Evolutionary conservation across 2,113 vertebrate species (phyloP).

Genomic region (Trichechus manatus): DNA sequence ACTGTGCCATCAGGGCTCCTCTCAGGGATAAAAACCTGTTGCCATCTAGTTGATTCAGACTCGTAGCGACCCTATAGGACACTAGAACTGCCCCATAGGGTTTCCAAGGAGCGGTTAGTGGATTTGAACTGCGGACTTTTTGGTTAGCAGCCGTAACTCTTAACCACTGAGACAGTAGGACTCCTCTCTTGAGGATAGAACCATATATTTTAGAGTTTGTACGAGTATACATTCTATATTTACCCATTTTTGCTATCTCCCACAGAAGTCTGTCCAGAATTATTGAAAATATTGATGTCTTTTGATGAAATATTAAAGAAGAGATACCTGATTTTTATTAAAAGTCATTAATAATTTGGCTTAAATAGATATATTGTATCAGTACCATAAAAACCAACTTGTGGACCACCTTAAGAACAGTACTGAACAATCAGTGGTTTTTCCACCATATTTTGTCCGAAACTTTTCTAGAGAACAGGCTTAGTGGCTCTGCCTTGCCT

Average conservation of each 20-base stretch:
- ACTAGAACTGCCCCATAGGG: too few relatives aligned
- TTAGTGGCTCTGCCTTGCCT: not conserved
- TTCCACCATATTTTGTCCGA: not conserved
- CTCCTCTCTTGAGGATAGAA: not conserved
- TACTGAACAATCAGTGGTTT: not conserved
- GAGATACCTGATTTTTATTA: not conserved
- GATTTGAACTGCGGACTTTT: not conserved
- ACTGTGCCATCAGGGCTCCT: not conserved
- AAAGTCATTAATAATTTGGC: slow-evolving; percentile 12
- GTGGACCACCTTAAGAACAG: not conserved
- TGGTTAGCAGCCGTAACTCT: not conserved
- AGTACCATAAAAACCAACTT: not conserved
- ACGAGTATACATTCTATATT: not conserved
- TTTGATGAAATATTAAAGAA: slow-evolving; percentile 34
- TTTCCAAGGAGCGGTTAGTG: not conserved
- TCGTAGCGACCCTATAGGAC: too few relatives aligned
- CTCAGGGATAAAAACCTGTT: not conserved
- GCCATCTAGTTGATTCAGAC: too few relatives aligned
- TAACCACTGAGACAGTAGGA: not conserved
- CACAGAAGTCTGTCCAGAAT: not conserved
- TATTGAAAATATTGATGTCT: slow-evolving; percentile 10
- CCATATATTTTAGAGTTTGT: slow-evolving; percentile 8
- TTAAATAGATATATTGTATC: not conserved
- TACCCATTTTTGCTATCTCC: not conserved
- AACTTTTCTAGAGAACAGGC: not conserved